These are phyloP conservation scores for Anableps anableps DNA, from an alignment of 2,797 vertebrate species.

Conservation along the genomic window DNA sequence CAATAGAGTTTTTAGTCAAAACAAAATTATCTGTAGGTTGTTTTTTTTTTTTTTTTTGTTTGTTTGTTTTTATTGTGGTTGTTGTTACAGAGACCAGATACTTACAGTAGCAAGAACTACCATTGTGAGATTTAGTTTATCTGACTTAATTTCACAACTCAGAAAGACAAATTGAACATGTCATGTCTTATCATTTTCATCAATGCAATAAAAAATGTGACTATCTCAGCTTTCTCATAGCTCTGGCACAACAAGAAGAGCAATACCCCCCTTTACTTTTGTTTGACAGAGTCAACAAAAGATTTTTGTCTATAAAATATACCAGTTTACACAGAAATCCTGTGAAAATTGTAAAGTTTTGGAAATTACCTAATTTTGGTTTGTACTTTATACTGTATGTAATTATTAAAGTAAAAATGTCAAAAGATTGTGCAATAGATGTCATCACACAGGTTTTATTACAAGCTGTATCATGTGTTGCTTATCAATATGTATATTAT, in stretches of 20 bases:
- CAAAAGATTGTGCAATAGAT: slow-evolving; percentile 36
- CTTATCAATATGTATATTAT: background rate
- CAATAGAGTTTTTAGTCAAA: background rate
- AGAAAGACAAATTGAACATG: slow-evolving; percentile 5
- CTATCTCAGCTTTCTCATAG: background rate
- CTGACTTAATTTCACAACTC: background rate
- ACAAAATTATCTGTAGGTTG: background rate
- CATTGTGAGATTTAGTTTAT: background rate
- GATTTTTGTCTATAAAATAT: background rate
- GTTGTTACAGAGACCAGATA: slow-evolving; percentile 1
- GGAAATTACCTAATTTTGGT: background rate
- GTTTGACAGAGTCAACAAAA: background rate
- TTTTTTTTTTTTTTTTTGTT: no score
- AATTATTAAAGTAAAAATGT: background rate
- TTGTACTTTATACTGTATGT: slow-evolving; percentile 32
- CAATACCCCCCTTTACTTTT: background rate
- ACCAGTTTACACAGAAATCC: slow-evolving; percentile 19
- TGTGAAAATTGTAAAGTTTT: slow-evolving; percentile 4
- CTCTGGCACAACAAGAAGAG: background rate
- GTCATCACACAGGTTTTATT: background rate
- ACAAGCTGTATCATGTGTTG: background rate
- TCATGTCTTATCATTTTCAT: background rate
- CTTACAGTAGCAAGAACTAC: background rate
- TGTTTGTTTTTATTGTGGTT: background rate
- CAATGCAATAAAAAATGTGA: slow-evolving; percentile 10